These are phyloP conservation scores for Palaemon carinicauda DNA, from an alignment of 1,140 invertebrate genomes.

Conservation along the genomic window DNA sequence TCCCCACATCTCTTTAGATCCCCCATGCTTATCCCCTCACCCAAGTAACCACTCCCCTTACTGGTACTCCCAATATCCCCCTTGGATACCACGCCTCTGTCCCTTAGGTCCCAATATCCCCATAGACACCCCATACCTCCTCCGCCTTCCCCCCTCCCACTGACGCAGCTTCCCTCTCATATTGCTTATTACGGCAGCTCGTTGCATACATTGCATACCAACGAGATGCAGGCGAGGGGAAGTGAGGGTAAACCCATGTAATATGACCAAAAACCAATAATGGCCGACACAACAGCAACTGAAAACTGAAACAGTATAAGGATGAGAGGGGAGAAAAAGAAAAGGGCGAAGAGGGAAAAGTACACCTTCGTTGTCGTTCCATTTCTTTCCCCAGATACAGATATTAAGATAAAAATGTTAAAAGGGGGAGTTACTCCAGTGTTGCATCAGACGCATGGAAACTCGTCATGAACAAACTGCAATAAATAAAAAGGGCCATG, in stretches of 20 bases:
- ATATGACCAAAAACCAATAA: conserved; percentile 35
- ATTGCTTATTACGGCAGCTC: conserved; percentile 13
- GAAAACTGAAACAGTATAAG: background rate
- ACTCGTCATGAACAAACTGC: too few species aligned
- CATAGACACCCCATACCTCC: background rate
- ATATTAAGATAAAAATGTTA: background rate
- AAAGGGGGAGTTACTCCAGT: background rate
- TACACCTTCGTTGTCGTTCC: too few species aligned
- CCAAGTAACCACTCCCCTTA: too few species aligned
- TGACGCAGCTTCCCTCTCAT: background rate
- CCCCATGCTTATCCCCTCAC: too few species aligned
- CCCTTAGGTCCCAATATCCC: background rate
- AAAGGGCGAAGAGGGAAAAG: background rate
- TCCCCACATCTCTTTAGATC: too few species aligned
- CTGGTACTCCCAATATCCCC: too few species aligned
- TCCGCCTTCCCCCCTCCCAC: background rate
- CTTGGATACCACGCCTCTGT: too few species aligned
- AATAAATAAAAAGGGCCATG: too few species aligned
- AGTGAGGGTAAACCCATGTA: background rate
- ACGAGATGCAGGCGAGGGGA: background rate
- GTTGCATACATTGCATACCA: conserved; percentile 36
- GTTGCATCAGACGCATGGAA: too few species aligned
- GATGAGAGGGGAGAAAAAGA: background rate
- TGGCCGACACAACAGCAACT: background rate
- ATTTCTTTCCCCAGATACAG: background rate